phyloP scores from a whole-genome alignment of 2,888 invertebrate genomes.

The Orgyia antiqua region DNA sequence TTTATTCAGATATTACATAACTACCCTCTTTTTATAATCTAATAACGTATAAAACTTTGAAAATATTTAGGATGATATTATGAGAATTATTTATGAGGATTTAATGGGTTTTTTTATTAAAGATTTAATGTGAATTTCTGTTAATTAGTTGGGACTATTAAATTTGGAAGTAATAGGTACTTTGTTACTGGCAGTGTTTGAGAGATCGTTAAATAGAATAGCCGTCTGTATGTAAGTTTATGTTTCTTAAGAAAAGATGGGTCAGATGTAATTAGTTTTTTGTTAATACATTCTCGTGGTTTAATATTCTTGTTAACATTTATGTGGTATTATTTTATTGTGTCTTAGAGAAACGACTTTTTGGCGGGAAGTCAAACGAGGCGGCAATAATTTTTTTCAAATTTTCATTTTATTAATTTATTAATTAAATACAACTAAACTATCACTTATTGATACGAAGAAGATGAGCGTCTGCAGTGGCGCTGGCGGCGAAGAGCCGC shows the following conservation, averaged over 20 bases:
- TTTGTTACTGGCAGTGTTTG: constrained; percentile 19
- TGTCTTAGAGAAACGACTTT: no score
- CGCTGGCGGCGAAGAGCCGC: no score
- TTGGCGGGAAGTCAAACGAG: no score
- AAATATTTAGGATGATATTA: constrained; percentile 17
- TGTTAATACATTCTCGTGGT: not conserved
- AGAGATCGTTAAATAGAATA: constrained; percentile 8
- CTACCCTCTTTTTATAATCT: constrained; percentile 18
- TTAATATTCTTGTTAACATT: constrained; percentile 1
- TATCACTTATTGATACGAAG: no score
- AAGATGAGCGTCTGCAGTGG: no score
- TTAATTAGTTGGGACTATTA: constrained; percentile 65
- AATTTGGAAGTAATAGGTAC: constrained; percentile 39
- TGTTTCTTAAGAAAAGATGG: constrained; percentile 1
- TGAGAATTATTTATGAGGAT: constrained; percentile 55
- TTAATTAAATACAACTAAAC: no score
- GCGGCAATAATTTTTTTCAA: no score
- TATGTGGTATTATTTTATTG: not conserved
- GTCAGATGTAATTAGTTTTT: constrained; percentile 1
- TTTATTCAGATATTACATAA: constrained; percentile 13
- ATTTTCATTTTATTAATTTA: no score
- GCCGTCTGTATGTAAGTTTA: constrained; percentile 5
- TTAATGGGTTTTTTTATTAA: constrained; percentile 38
- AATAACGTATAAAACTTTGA: constrained; percentile 18
- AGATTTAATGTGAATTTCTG: constrained; percentile 57